Evolutionary conservation across 2,113 vertebrate species (phyloP).

Genomic region (Notarius quadriscutis): DNA sequence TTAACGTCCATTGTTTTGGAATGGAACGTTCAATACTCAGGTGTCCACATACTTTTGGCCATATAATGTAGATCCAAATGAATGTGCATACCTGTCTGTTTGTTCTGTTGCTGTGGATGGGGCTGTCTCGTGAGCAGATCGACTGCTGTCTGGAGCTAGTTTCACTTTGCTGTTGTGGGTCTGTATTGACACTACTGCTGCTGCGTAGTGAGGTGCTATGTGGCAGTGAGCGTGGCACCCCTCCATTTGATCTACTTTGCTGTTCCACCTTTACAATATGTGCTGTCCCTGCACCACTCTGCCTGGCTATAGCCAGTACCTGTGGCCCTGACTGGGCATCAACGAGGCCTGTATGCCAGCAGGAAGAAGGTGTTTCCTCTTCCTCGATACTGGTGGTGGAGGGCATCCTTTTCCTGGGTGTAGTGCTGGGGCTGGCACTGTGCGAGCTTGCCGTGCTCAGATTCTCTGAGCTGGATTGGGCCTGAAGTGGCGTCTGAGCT

Average conservation of each 20-base stretch:
- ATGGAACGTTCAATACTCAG: neutral
- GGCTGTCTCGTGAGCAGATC: slow-evolving; percentile 78
- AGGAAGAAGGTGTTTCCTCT: slow-evolving; percentile 65
- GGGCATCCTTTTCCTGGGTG: slow-evolving; percentile 72
- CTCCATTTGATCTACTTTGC: slow-evolving; percentile 66
- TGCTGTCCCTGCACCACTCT: slow-evolving; percentile 83
- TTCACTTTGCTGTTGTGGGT: slow-evolving; percentile 64
- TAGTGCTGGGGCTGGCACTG: slow-evolving; percentile 80
- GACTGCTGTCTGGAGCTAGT: slow-evolving; percentile 78
- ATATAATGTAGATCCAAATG: neutral
- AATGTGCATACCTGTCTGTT: slow-evolving; percentile 60
- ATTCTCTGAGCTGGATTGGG: slow-evolving; percentile 90
- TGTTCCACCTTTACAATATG: slow-evolving; percentile 86
- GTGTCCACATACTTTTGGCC: neutral
- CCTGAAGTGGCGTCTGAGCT: slow-evolving; percentile 47
- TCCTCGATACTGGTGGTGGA: slow-evolving; percentile 89
- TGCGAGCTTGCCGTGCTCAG: slow-evolving; percentile 88
- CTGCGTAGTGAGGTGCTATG: slow-evolving; percentile 83
- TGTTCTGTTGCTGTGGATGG: slow-evolving; percentile 78
- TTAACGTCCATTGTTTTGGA: neutral
- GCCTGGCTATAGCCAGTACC: slow-evolving; percentile 81
- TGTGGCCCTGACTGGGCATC: slow-evolving; percentile 50
- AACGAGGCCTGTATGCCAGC: slow-evolving; percentile 42
- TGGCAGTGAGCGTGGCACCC: slow-evolving; percentile 72
- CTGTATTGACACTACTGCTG: slow-evolving; percentile 77